Evolutionary conservation across 2,888 invertebrate species (phyloP).

Genomic region (Agonopterix arenella): DNA sequence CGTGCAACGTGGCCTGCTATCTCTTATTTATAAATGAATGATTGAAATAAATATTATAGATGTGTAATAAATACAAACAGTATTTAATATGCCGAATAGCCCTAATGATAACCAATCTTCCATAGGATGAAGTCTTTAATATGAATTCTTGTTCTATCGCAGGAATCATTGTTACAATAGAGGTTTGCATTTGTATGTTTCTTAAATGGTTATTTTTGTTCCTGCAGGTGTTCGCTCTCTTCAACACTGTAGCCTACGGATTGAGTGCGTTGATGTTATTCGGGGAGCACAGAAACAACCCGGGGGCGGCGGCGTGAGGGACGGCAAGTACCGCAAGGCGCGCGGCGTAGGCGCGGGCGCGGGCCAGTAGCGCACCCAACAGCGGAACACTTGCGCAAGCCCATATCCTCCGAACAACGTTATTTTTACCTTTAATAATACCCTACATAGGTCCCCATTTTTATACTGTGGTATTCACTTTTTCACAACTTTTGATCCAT

Average conservation of each 20-base stretch:
- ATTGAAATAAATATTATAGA: too few relatives aligned
- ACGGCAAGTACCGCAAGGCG: conserved; percentile 4
- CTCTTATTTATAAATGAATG: too few relatives aligned
- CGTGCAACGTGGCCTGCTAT: too few relatives aligned
- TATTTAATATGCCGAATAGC: too few relatives aligned
- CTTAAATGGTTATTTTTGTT: conserved; percentile 16
- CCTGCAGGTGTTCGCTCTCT: conserved; percentile 85
- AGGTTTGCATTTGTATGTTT: too few relatives aligned
- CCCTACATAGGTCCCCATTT: conserved; percentile 1
- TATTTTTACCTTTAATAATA: neutral
- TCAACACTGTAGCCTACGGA: conserved; percentile 88
- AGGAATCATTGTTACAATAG: too few relatives aligned
- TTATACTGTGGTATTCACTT: conserved; percentile 2
- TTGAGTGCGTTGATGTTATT: conserved; percentile 86
- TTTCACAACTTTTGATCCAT: neutral
- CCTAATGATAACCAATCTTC: too few relatives aligned
- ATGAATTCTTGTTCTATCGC: too few relatives aligned
- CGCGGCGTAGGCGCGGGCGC: conserved; percentile 5
- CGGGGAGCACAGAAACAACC: conserved; percentile 80
- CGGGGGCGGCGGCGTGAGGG: conserved; percentile 14
- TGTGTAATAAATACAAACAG: too few relatives aligned
- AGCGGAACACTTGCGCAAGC: conserved; percentile 12
- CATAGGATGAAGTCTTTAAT: too few relatives aligned
- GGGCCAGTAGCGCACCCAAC: conserved; percentile 13
- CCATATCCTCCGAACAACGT: conserved; percentile 1